Base-by-base conservation (phyloP, 1,140 invertebrate species). In the Drosophila carrolli region DNA sequence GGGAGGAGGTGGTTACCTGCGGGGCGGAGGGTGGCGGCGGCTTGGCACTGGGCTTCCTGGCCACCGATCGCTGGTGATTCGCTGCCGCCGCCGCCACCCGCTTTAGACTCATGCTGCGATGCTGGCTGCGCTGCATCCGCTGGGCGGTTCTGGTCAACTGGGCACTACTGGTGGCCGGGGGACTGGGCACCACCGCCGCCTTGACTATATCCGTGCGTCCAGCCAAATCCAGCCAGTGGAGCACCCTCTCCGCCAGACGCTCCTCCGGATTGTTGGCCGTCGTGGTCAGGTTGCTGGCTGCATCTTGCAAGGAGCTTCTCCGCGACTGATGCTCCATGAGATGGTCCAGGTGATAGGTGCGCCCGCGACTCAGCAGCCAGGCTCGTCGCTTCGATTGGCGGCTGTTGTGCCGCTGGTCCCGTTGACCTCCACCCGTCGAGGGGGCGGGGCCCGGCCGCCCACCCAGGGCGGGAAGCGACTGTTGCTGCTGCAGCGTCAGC, bases 181-280 rank as follows among this genome's bases (percentile, higher is more conserved):
- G 75, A 5, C 16, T 48, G 8, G 59, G 2, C 2, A 57, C 38
- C 7, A 57, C 44, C 7, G 65, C 43, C 0, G 40, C 48, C 58
- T 84, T 84, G 0, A 88, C 62, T 6, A 86, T 90, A 14, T 84
- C 79, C 23, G 73, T 68, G 2, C 90, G 76, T 0, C 91, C 91
- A 0, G 91, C 91, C 61, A 92, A 55, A 48, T 92, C 91, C 40
- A 92, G 44, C 91, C 91, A 92, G 43, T 92, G 86, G 3, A 92
- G 84, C 3, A 92, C 91, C 48, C 91, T 88, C 35, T 92, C 91
- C 0, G 91, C 91, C 32, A 92, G 56, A 32, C 83, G 83, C 43
- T 92, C 91, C 46, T 92, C 91, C 1, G 90, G 84, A 82, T 91
- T 90, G n/a, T 72, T 80, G 6, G 56, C 38, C 6, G 53, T 68